phyloP scores from a whole-genome alignment of 2,888 invertebrate species.

The Ommatoiulus sabulosus region DNA sequence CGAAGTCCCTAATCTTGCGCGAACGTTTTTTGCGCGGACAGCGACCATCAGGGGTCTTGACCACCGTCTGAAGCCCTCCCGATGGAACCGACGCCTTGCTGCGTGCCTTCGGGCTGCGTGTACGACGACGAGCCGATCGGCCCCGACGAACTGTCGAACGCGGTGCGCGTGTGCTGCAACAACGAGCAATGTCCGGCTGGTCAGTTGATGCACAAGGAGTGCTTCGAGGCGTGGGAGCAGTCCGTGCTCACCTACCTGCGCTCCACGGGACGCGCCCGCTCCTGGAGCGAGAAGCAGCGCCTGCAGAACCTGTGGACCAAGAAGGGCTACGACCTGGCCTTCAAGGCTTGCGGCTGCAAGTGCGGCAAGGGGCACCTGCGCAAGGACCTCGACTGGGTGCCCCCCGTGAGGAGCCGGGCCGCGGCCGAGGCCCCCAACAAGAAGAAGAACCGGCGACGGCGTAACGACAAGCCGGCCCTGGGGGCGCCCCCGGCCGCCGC shows the following conservation, averaged over 20 bases:
- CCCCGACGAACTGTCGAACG: slow-evolving; percentile 79
- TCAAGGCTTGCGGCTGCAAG: slow-evolving; percentile 93
- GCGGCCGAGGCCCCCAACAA: slow-evolving; percentile 72
- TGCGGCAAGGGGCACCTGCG: slow-evolving; percentile 93
- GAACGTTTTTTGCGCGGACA: too few species aligned
- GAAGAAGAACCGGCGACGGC: slow-evolving; percentile 78
- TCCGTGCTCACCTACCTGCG: slow-evolving; percentile 88
- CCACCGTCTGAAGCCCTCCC: too few species aligned
- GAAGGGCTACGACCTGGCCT: slow-evolving; percentile 96
- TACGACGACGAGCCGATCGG: slow-evolving; percentile 61
- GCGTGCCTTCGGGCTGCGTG: slow-evolving; percentile 77
- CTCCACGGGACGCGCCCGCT: slow-evolving; percentile 89
- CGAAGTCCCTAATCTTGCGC: too few species aligned
- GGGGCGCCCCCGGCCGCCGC: slow-evolving; percentile 73
- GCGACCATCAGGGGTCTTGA: too few species aligned
- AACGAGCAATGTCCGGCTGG: slow-evolving; percentile 91
- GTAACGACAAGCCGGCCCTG: slow-evolving; percentile 74
- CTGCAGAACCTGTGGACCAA: slow-evolving; percentile 97
- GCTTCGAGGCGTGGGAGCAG: slow-evolving; percentile 95
- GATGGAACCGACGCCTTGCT: slow-evolving; percentile 74
- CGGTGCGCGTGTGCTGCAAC: slow-evolving; percentile 91
- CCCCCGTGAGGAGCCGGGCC: slow-evolving; percentile 72
- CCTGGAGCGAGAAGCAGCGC: slow-evolving; percentile 95
- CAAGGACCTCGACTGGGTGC: slow-evolving; percentile 93
- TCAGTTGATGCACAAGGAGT: slow-evolving; percentile 94